Evolutionary conservation across 2,797 vertebrate genomes (phyloP), one percentile per base, ranked within the genome.

Genomic region (Danio aesculapii): DNA sequence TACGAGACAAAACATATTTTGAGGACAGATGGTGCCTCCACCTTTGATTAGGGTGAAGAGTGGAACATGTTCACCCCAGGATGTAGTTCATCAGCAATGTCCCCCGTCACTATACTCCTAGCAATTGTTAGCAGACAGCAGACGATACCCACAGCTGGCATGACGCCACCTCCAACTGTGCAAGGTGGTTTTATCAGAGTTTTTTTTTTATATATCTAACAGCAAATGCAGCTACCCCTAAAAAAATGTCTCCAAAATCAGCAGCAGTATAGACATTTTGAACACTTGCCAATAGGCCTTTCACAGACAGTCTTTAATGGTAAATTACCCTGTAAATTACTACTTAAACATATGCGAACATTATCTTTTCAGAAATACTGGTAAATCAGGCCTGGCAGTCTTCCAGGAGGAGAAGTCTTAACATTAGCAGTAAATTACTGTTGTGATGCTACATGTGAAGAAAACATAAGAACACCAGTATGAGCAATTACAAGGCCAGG

Each of bases 41-140:
- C 61, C 55, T 77, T 76, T 72, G 63, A 81, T 86, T 84, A 76
- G 16, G 59, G 39, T 66, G 53, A 21, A 75, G 71, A 68, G 81
- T 61, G 49, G 68, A 69, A 64, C n/a, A 21, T 50, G 59, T 50
- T 47, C 43, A 49, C 53, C 44, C 55, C 80, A 62, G 67, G 44
- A 21, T 52, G 47, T 49, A 49, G 72, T 9, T 52, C 75, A 68
- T 79, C 49, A 61, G 44, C 67, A 70, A 57, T 71, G 68, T 64
- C 53, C 61, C 66, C 53, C 41, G 47, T 83, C 64, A 59, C 67
- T 75, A 61, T 64, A 69, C 72, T 75, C 80, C 74, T 57, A 8
- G 77, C 75, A 77, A 77, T 84, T 13, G 83, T 87, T 88, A 82
- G 75, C 83, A 86, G 82, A 84, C 75, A 83, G 82, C 81, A 86